Conservation (phyloP, 2,797 vertebrate species). For the Rhincodon typus region DNA sequence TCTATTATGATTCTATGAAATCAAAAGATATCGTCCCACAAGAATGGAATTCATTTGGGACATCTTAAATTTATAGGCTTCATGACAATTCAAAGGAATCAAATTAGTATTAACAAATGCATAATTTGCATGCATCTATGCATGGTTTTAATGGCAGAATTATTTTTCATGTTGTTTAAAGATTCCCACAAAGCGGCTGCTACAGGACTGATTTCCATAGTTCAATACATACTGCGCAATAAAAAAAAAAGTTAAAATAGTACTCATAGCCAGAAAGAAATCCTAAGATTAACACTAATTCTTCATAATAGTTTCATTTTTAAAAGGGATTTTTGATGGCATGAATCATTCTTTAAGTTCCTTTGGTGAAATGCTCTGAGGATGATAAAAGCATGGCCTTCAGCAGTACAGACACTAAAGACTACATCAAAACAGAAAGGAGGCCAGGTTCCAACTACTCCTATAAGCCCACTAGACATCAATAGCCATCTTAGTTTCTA, state of each 20-base stretch:
- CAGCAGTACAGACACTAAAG: constrained; percentile 20
- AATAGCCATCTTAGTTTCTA: constrained; percentile 20
- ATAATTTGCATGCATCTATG: not conserved
- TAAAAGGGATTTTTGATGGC: constrained; percentile 17
- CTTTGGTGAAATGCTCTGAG: not conserved
- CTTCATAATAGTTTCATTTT: constrained; percentile 15
- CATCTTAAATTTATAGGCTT: not conserved
- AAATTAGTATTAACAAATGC: constrained; percentile 12
- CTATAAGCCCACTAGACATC: constrained; percentile 2
- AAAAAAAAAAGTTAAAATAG: not conserved
- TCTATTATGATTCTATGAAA: too few species aligned
- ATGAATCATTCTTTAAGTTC: constrained; percentile 14
- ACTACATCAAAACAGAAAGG: constrained; percentile 27
- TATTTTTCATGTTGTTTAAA: constrained; percentile 4
- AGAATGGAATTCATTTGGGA: not conserved
- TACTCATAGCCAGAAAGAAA: not conserved
- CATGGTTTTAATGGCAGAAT: not conserved
- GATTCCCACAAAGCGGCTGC: not conserved
- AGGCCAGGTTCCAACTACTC: not conserved
- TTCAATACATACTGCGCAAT: not conserved
- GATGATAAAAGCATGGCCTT: constrained; percentile 29
- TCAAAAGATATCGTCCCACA: not conserved
- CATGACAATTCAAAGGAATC: not conserved
- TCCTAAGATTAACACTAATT: not conserved
- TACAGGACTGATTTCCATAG: not conserved